Base-by-base conservation (phyloP, 1,140 invertebrate species). In the Procambarus virginalis region DNA sequence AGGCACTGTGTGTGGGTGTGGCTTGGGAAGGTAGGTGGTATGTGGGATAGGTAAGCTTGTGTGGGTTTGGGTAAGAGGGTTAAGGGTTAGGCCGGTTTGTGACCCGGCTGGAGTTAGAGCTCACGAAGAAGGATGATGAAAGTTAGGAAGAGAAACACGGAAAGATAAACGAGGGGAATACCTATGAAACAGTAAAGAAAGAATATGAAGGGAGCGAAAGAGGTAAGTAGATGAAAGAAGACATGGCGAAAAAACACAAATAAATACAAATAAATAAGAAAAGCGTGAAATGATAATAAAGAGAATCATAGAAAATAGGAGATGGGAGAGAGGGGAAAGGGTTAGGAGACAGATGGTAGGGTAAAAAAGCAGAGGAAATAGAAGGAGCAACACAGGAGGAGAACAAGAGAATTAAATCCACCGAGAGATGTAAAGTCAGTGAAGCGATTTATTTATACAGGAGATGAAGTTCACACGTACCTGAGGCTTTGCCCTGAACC, bases 361-460 rank as follows among this genome's bases (percentile, higher is more conserved):
- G 8, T 58, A 58, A 58, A 64, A 5, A 17, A 20, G 4, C 60
- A 64, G 60, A 4, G 20, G 60, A 64, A 2, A 64, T 14, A 64
- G 60, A 64, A 5, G 17, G 17, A 64, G 60, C 12, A 17, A 64
- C 12, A 64, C 4, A 64, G 60, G 17, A 17, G 68, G 22, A 34
- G 68, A 73, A 34, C 20, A 34, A 73, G n/a, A 34, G n/a, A 73
- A 34, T 73, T 73, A 73, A 73, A 73, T 73, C 68, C 68, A 73
- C 22, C 8, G 68, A 9, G 22, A 73, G 22, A 73, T 73, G 68
- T 73, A 34, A 34, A 22, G n/a, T 73, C 22, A 10, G n/a, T 73
- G n/a, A 73, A 34, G 22, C 68, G 68, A 34, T 73, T 73, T 73
- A 73, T 73, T 73, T 73, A 73, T 73, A 73, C n/a, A 73, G 22